Percentiles rank a stretch among this genome's conserved stretches.
Evolutionary conservation across 2,113 vertebrate species (phyloP).

Genomic region (Chauna torquata): DNA sequence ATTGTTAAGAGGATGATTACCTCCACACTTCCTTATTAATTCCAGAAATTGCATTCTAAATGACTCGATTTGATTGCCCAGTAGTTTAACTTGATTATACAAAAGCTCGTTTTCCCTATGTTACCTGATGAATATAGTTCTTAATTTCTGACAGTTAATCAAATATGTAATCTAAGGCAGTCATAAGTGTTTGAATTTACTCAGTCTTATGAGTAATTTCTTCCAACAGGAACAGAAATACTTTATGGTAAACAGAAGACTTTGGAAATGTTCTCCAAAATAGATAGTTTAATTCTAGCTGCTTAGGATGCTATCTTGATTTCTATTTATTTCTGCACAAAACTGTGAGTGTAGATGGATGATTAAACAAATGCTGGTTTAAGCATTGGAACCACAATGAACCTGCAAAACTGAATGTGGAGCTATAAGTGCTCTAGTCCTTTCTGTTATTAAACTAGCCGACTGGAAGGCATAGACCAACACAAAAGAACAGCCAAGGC

Average conservation of each 20-base stretch:
- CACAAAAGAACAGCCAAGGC: not conserved
- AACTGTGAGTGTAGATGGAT: accelerated
- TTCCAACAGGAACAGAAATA: not conserved
- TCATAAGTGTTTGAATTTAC: not conserved
- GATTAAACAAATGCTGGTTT: not conserved
- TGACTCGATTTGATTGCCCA: not conserved
- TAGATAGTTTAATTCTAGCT: not conserved
- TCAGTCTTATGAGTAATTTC: not conserved
- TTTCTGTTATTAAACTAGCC: not conserved
- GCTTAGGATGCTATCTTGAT: not conserved
- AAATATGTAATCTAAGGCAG: not conserved
- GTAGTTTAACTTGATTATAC: not conserved
- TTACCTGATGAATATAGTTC: not conserved
- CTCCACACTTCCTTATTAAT: not conserved
- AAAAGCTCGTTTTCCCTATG: not conserved
- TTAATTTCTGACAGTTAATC: not conserved
- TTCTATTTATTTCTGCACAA: not conserved
- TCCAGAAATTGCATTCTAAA: not conserved
- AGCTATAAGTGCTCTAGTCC: not conserved
- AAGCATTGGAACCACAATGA: not conserved
- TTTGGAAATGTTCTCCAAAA: not conserved
- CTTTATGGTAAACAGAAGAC: not conserved
- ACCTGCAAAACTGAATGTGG: not conserved
- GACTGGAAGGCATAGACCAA: not conserved
- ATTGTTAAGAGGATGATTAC: not conserved